Percentiles rank a stretch among this genome's conserved stretches.
Evolutionary conservation across 1,140 invertebrate species (phyloP).

Genomic region (Orchesella cincta): DNA sequence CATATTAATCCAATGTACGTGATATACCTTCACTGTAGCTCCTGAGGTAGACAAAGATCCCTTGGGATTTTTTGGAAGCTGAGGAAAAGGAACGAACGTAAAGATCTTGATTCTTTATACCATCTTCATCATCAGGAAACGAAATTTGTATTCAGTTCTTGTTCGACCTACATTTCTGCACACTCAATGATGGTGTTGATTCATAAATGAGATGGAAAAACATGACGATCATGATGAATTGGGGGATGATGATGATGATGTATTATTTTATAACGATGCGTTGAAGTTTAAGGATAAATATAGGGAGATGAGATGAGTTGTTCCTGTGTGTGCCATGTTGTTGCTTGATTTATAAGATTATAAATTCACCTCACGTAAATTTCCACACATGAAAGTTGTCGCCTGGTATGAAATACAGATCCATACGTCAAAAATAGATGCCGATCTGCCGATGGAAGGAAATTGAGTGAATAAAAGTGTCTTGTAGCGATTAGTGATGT

Average conservation of each 20-base stretch:
- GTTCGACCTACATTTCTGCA: constrained; percentile 18
- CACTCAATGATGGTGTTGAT: background rate
- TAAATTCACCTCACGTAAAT: no score
- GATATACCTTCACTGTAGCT: background rate
- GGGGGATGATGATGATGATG: background rate
- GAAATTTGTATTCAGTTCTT: constrained; percentile 10
- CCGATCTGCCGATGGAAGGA: no score
- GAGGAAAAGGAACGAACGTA: background rate
- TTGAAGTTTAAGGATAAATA: background rate
- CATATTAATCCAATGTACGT: no score
- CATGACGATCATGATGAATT: background rate
- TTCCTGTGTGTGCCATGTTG: background rate
- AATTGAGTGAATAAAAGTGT: no score
- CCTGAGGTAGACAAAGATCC: background rate
- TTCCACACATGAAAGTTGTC: no score
- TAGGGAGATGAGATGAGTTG: background rate
- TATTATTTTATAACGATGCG: background rate
- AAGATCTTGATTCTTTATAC: background rate
- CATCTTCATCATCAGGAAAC: background rate
- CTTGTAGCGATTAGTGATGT: no score
- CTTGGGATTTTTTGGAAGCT: background rate
- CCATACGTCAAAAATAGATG: no score
- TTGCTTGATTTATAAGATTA: background rate
- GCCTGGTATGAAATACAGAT: no score
- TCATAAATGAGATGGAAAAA: background rate